Conservation (phyloP, 2,888 invertebrate species). For the Amiota mariae region DNA sequence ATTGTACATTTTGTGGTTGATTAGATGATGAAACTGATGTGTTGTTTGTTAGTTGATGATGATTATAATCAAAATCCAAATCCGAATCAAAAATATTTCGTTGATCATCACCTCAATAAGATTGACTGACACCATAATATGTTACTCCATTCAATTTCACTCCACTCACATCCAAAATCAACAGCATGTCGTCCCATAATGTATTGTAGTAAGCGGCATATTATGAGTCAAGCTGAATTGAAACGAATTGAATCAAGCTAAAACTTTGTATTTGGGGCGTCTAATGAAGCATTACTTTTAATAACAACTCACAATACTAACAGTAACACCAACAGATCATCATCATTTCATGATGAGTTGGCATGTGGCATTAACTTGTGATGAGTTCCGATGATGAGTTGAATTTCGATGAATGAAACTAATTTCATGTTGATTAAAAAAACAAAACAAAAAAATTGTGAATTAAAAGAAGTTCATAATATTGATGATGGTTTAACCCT, state of each 20-base stretch:
- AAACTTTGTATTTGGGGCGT: conserved; percentile 8
- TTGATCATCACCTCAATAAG: too few relatives aligned
- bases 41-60: too few relatives aligned
- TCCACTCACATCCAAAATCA: background rate
- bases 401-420: conserved; percentile 8
- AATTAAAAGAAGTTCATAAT: background rate
- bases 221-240: too few relatives aligned
- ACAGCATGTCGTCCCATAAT: background rate
- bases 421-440: conserved; percentile 24
- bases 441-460: background rate
- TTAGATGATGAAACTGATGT: too few relatives aligned
- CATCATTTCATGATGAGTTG: conserved; percentile 19
- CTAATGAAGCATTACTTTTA: conserved; percentile 22
- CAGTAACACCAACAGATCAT: background rate
- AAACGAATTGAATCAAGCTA: too few relatives aligned
- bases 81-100: too few relatives aligned
- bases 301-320: background rate
- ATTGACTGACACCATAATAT: too few relatives aligned
- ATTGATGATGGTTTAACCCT: too few relatives aligned
- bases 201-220: background rate
- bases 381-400: too few relatives aligned
- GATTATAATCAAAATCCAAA: too few relatives aligned
- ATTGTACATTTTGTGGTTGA: background rate
- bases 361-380: background rate
- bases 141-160: too few relatives aligned